Evolutionary conservation across 1,140 invertebrate species (phyloP), one percentile per base, ranked within the genome.

Genomic region (Orius laevigatus): DNA sequence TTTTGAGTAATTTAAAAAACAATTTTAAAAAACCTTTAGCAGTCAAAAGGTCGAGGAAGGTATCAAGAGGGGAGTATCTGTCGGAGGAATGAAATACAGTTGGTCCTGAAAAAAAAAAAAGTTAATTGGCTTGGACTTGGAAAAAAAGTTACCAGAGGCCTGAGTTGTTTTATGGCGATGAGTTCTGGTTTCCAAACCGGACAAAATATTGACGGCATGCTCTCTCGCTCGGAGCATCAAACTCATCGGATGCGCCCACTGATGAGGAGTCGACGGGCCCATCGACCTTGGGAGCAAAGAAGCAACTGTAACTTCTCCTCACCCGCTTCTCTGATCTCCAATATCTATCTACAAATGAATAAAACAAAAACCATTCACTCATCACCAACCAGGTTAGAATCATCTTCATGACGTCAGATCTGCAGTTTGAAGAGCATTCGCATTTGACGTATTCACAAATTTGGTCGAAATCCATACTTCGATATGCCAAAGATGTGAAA

Each of bases 391-490:
- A 55, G 76, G 73, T 59, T n/a, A 88, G 76, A 52, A 88, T 84
- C 41, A 74, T 71, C 68, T 87, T 88, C 61, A 86, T 77, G 1
- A 87, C 83, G 59, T 89, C 84, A n/a, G 18, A 87, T 79, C 68
- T 88, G 84, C 45, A 89, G 62, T 57, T n/a, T 87, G 83, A 54
- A 88, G 81, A 42, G 85, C 82, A 57, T 80, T 79, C 47, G 81
- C 69, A n/a, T 54, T 81, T 75, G 8, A 85, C 75, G 59, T 86
- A 84, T 61, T 85, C 82, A 33, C 84, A 56, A 60, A 88, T 87
- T 56, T 77, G 76, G 39, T 76, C 67, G 62, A 79, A 84, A 40
- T 73, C 70, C 46, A 88, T 60, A 2, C 80, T 76, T 52, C 78
- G 69, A 60, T 85, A 86, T 1, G 82, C 84, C 36, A 89, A 68